Conservation (phyloP, 1,140 invertebrate species). For the Platorchestia sp. region DNA sequence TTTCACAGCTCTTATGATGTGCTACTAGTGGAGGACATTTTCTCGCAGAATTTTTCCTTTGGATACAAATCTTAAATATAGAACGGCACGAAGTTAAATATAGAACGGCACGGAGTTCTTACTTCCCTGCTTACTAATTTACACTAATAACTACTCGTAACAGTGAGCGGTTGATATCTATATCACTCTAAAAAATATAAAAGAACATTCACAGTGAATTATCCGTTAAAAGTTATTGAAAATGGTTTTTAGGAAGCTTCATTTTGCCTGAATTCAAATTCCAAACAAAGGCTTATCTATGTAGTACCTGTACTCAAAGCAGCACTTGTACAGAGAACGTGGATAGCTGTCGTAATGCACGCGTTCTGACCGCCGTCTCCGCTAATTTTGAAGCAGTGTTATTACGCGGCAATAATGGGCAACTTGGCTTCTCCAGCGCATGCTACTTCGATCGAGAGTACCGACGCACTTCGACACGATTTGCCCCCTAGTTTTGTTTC, state of each 20-base stretch:
- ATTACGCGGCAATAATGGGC: constrained; percentile 26
- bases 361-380: not conserved
- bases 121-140: not conserved
- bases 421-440: not conserved
- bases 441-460: constrained; percentile 11
- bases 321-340: not conserved
- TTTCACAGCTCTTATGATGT: too few species aligned
- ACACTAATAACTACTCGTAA: not conserved
- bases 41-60: too few species aligned
- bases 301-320: not conserved
- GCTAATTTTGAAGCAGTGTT: constrained; percentile 35
- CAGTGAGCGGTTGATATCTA: not conserved
- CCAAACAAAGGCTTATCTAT: too few species aligned
- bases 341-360: constrained; percentile 4
- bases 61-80: too few species aligned
- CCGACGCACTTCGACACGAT: not conserved
- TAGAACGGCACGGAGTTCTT: not conserved
- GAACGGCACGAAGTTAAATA: too few species aligned
- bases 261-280: too few species aligned
- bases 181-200: too few species aligned
- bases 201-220: too few species aligned
- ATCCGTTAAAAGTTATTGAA: too few species aligned
- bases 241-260: too few species aligned
- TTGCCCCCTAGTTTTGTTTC: not conserved
- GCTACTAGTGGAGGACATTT: too few species aligned